Percentiles rank a stretch among this genome's conserved stretches.
Evolutionary conservation across 2,113 vertebrate species (phyloP).

Genomic region (Lota lota): DNA sequence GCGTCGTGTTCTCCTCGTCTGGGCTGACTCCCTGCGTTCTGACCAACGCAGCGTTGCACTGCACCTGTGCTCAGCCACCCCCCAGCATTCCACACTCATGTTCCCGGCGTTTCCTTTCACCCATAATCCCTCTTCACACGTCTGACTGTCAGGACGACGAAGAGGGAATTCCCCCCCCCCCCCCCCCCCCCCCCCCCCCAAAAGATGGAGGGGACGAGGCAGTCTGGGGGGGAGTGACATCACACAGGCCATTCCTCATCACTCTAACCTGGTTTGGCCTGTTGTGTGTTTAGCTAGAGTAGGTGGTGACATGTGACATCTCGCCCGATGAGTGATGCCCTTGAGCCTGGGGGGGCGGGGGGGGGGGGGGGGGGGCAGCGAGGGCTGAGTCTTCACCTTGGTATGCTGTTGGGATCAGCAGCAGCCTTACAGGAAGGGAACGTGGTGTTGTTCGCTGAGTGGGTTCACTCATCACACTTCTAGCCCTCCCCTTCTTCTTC

Average conservation of each 20-base stretch:
- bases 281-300: conserved; percentile 3
- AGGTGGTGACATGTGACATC: conserved; percentile 29
- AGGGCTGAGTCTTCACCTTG: neutral
- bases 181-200: too few relatives aligned
- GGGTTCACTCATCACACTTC: too few relatives aligned
- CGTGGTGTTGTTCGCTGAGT: too few relatives aligned
- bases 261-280: conserved; percentile 6
- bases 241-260: conserved; percentile 3
- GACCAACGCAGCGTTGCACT: too few relatives aligned
- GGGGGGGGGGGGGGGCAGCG: neutral
- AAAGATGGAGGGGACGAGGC: neutral
- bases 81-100: neutral
- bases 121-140: conserved; percentile 22
- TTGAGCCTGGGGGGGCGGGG: neutral
- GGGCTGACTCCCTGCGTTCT: too few relatives aligned
- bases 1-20: too few relatives aligned
- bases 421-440: too few relatives aligned
- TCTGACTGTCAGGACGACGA: conserved; percentile 14
- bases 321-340: conserved; percentile 25
- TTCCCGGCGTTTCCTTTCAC: neutral
- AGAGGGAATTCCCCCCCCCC: neutral
- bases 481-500: too few relatives aligned
- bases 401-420: neutral
- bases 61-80: too few relatives aligned
- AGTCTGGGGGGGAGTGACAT: conserved; percentile 2